Conservation (phyloP, 1,140 invertebrate genomes). For the Apis dorsata region DNA sequence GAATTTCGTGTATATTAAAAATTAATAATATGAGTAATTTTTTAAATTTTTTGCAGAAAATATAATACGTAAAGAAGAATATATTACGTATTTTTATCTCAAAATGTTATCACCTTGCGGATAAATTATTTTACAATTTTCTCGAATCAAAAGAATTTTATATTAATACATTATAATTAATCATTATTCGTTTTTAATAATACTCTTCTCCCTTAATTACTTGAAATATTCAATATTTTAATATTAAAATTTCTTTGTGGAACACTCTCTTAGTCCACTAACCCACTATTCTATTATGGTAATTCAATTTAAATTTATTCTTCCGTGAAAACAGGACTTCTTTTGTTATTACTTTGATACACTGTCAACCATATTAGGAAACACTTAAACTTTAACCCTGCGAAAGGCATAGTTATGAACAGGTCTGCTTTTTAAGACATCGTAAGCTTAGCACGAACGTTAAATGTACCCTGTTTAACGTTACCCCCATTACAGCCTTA, state of each 20-base stretch:
- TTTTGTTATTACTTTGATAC: slow-evolving; percentile 12
- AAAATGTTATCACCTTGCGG: no score
- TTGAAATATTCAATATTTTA: neutral
- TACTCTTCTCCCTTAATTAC: neutral
- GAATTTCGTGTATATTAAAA: no score
- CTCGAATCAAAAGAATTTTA: neutral
- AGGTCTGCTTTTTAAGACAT: slow-evolving; percentile 61
- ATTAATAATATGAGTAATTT: no score
- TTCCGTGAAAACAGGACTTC: no score
- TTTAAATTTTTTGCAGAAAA: no score
- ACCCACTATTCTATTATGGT: neutral
- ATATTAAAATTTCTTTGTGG: neutral
- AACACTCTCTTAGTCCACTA: no score
- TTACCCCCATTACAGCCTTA: slow-evolving; percentile 68
- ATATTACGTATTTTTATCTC: no score
- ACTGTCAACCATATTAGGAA: slow-evolving; percentile 34
- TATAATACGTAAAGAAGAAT: no score
- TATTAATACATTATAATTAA: neutral
- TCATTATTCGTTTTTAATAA: neutral
- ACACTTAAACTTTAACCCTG: slow-evolving; percentile 11
- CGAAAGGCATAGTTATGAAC: slow-evolving; percentile 14
- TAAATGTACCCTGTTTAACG: slow-evolving; percentile 70
- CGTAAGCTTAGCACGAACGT: slow-evolving; percentile 65
- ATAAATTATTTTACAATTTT: neutral
- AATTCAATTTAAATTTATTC: slow-evolving; percentile 3